phyloP scores from a whole-genome alignment of 2,113 vertebrate species.

The Oxyruncus cristatus region DNA sequence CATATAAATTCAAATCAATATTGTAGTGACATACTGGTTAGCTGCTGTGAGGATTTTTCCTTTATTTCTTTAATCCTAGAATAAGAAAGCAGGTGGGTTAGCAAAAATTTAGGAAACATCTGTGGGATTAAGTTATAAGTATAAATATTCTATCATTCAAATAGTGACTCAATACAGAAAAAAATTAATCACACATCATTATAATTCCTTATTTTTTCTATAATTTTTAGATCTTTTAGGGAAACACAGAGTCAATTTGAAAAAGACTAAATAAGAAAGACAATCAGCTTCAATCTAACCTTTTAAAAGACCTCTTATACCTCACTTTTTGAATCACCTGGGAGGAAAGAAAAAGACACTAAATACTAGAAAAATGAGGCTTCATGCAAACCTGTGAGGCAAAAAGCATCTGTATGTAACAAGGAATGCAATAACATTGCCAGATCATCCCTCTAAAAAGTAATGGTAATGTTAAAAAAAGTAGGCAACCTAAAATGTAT shows the following conservation, averaged over 20 bases:
- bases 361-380: neutral
- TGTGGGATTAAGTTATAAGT: neutral
- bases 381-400: neutral
- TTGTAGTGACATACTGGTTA: neutral
- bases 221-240: neutral
- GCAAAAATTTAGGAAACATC: neutral
- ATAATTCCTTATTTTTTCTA: neutral
- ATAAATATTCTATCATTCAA: neutral
- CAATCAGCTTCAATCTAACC: neutral
- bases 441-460: neutral
- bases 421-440: neutral
- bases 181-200: neutral
- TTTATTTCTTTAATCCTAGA: neutral
- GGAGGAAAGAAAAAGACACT: neutral
- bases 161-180: neutral
- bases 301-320: neutral
- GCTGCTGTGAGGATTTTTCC: neutral
- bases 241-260: neutral
- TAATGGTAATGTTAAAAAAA: neutral
- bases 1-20: neutral
- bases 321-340: neutral
- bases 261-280: neutral
- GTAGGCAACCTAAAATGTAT: neutral
- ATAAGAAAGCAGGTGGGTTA: neutral
- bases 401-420: neutral